phyloP scores from a whole-genome alignment of 2,113 vertebrate species.

The Gambusia holbrooki region DNA sequence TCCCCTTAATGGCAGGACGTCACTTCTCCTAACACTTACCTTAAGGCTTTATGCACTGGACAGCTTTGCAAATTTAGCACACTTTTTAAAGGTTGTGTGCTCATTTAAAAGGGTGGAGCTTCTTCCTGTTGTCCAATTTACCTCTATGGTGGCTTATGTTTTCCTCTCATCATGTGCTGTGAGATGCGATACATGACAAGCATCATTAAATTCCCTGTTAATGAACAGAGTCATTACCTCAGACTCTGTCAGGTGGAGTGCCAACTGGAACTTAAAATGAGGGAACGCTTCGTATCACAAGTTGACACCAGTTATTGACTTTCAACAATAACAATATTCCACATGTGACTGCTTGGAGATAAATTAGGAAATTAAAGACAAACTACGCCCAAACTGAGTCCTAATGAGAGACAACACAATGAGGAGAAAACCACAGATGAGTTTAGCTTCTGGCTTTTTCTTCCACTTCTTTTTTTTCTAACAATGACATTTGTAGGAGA shows the following conservation, averaged over 20 bases:
- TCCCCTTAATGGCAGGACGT: conserved; percentile 43
- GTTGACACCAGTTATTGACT: conserved; percentile 57
- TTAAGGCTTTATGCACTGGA: conserved; percentile 57
- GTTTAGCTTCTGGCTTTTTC: neutral
- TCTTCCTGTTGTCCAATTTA: conserved; percentile 10
- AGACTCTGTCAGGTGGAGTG: conserved; percentile 43
- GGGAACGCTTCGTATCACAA: conserved; percentile 26
- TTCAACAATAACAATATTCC: conserved; percentile 24
- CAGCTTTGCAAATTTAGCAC: conserved; percentile 69
- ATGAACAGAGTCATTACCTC: conserved; percentile 51
- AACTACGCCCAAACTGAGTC: conserved; percentile 17
- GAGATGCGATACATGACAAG: conserved; percentile 44
- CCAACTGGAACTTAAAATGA: conserved; percentile 52
- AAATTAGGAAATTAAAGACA: conserved; percentile 14
- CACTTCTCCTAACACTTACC: conserved; percentile 59
- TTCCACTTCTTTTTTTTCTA: neutral
- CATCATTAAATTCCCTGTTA: conserved; percentile 44
- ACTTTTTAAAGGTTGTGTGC: conserved; percentile 73
- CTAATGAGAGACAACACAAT: conserved; percentile 21
- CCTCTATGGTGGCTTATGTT: conserved; percentile 30
- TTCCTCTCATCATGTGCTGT: conserved; percentile 16
- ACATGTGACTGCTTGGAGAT: conserved; percentile 34
- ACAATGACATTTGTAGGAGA: neutral
- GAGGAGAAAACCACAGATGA: neutral
- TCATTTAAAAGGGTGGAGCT: conserved; percentile 38